These are phyloP conservation scores for Crotalus helleri DNA, from an alignment of 2,113 vertebrate species.

Conservation along the genomic window DNA sequence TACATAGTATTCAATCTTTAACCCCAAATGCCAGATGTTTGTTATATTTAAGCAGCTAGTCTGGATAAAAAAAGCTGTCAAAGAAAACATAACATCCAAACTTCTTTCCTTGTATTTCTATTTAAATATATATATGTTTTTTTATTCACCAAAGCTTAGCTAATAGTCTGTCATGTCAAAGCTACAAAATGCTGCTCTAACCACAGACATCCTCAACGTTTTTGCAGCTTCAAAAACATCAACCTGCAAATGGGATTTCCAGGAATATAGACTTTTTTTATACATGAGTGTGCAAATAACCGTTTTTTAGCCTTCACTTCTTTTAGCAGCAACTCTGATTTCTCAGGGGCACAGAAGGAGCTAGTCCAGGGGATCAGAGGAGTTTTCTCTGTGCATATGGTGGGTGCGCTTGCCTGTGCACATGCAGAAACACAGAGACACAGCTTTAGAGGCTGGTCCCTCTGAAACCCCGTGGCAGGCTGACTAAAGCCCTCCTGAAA, in stretches of 20 bases:
- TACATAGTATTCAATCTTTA: background rate
- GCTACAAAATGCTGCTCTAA: background rate
- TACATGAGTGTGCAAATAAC: background rate
- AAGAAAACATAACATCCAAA: background rate
- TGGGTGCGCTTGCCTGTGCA: background rate
- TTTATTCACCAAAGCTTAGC: background rate
- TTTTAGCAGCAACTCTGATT: background rate
- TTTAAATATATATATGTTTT: background rate
- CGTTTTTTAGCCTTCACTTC: background rate
- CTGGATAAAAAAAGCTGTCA: background rate
- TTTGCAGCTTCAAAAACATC: background rate
- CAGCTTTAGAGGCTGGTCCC: background rate
- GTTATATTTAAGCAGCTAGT: background rate
- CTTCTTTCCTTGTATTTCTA: background rate
- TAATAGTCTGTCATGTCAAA: background rate
- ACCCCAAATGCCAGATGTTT: background rate
- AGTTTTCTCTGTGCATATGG: background rate
- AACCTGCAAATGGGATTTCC: background rate
- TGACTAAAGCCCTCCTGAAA: conserved; percentile 49
- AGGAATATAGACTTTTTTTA: background rate
- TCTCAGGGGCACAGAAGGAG: background rate
- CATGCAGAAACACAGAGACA: background rate
- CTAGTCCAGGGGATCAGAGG: background rate
- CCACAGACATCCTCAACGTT: background rate
- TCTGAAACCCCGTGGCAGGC: background rate